These are phyloP conservation scores for Clarias magur DNA, from an alignment of 2,113 vertebrate species.

Conservation along the genomic window DNA sequence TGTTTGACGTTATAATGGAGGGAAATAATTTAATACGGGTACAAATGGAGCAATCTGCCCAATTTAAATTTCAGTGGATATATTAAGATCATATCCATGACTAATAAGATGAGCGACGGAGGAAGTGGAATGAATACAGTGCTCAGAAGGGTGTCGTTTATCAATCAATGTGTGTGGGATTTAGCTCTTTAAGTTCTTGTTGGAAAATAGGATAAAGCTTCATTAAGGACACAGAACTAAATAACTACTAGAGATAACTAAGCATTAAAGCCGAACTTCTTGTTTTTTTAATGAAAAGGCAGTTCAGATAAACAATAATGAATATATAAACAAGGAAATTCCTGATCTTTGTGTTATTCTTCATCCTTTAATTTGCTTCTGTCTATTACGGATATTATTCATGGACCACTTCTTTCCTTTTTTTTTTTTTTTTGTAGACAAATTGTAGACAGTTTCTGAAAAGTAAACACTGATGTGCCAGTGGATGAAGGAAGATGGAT, in stretches of 20 bases:
- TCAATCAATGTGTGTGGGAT: not conserved
- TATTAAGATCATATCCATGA: not conserved
- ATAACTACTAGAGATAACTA: not conserved
- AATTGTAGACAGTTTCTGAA: not conserved
- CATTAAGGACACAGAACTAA: not conserved
- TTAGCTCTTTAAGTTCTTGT: not conserved
- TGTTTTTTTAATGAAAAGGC: not conserved
- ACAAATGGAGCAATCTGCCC: slow-evolving; percentile 3
- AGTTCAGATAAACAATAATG: not conserved
- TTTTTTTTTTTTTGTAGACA: not conserved
- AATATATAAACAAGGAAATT: not conserved
- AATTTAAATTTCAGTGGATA: not conserved
- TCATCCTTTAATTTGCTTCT: not conserved
- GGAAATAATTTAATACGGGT: not conserved
- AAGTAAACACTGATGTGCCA: not conserved
- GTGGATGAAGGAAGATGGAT: not conserved
- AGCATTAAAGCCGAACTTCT: not conserved
- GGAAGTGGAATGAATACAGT: not conserved
- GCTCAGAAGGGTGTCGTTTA: not conserved
- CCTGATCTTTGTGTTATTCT: not conserved
- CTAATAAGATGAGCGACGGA: slow-evolving; percentile 23
- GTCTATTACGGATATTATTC: not conserved
- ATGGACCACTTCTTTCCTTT: not conserved
- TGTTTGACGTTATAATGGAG: slow-evolving; percentile 1
- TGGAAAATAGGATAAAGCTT: not conserved